A percentile compares a stretch with the other conserved stretches of the same genome.
Evolutionary conservation across 2,888 invertebrate genomes (phyloP).

Genomic region (Cotesia congregata): DNA sequence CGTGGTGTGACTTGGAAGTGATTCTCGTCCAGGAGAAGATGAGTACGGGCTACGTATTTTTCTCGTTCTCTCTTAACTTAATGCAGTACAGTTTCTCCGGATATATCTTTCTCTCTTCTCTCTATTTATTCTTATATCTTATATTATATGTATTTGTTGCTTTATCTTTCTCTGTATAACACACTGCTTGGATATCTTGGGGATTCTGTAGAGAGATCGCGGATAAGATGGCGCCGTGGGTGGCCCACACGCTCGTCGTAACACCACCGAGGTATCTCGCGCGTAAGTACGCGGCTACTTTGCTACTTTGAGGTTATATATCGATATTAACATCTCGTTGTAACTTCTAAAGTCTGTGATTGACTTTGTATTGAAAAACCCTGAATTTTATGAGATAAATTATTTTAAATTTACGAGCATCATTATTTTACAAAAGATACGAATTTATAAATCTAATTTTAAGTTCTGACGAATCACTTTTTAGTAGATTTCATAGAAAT

Average conservation of each 20-base stretch:
- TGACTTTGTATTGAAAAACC: too few species aligned
- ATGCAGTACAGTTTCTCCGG: conserved; percentile 25
- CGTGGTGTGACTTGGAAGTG: conserved; percentile 38
- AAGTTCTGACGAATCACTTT: too few species aligned
- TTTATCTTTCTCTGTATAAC: conserved; percentile 27
- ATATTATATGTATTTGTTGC: background rate
- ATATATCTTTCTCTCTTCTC: background rate
- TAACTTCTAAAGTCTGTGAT: too few species aligned
- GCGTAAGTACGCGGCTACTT: conserved; percentile 26
- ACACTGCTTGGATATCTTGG: conserved; percentile 36
- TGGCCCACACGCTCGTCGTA: conserved; percentile 57
- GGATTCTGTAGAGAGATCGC: conserved; percentile 58
- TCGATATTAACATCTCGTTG: background rate
- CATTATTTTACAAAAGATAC: too few species aligned
- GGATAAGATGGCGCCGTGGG: conserved; percentile 69
- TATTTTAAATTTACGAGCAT: too few species aligned
- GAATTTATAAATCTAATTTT: too few species aligned
- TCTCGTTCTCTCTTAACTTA: conserved; percentile 44
- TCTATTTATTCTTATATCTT: background rate
- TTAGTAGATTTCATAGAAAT: too few species aligned
- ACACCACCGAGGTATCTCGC: conserved; percentile 22
- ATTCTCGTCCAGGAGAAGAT: conserved; percentile 39
- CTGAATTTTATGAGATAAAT: too few species aligned
- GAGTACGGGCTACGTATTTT: conserved; percentile 49
- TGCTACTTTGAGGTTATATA: background rate